A percentile compares a stretch with the other conserved stretches of the same genome.
Conservation (phyloP, 1,140 invertebrate genomes). For the Zelostemma sp. region DNA sequence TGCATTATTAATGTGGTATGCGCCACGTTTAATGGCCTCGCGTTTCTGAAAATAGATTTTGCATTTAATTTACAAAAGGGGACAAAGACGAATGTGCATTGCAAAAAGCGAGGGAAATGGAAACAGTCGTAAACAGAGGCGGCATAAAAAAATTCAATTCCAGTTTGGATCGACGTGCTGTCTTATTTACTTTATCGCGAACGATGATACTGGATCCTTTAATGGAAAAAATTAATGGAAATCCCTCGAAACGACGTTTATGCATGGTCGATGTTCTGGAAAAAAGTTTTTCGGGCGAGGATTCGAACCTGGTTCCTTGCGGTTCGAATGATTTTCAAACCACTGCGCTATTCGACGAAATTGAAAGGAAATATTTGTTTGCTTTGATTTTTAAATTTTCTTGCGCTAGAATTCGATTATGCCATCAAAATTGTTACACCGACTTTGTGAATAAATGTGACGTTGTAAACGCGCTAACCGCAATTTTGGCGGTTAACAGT, state of each 20-base stretch:
- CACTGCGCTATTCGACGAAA: too few relatives aligned
- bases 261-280: too few relatives aligned
- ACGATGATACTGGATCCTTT: too few relatives aligned
- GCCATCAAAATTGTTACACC: not conserved
- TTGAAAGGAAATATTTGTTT: too few relatives aligned
- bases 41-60: slow-evolving; percentile 43
- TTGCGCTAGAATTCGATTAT: too few relatives aligned
- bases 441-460: not conserved
- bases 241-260: too few relatives aligned
- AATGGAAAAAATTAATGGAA: too few relatives aligned
- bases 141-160: not conserved
- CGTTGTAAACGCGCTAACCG: not conserved
- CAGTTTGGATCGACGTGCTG: not conserved
- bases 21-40: slow-evolving; percentile 34
- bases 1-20: slow-evolving; percentile 34
- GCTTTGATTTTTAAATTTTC: too few relatives aligned
- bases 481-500: slow-evolving; percentile 13
- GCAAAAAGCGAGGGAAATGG: not conserved
- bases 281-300: too few relatives aligned
- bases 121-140: slow-evolving; percentile 4
- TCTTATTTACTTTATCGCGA: too few relatives aligned
- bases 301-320: too few relatives aligned
- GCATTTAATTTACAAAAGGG: slow-evolving; percentile 32
- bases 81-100: slow-evolving; percentile 12
- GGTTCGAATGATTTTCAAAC: too few relatives aligned